Base-by-base conservation (phyloP, 2,888 invertebrate species). In the Ligdia adustata region DNA sequence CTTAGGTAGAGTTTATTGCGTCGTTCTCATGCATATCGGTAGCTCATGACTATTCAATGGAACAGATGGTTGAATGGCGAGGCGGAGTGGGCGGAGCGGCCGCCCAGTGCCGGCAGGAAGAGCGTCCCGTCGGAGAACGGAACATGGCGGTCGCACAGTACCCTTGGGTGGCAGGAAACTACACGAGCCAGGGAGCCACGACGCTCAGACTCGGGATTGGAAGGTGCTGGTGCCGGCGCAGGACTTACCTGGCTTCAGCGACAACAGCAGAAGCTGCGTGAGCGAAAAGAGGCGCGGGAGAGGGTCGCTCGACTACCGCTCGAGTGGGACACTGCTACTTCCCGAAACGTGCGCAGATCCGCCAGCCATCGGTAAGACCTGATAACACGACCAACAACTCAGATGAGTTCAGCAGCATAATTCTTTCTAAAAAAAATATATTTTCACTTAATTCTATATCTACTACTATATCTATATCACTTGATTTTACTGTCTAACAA, bases 191-290 rank as follows among this genome's bases (percentile, higher is more conserved):
- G 85, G 29, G 89, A 89, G 54, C 79, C 86, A 0, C 72, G 87
- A 4, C 73, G 87, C n/a, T 85, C 87, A 1, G 88, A 87, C 58
- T 82, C 84, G 38, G 74, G 73, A 24, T 67, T 72, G 6, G 88
- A 84, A 50, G 81, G 79, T 6, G 41, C 39, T 26, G 81, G 81
- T 55, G 84, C 90, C n/a, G 91, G 92, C 13, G 84, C 90, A n/a
- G 91, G 92, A 13, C 84, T 94, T 56, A 94, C 96, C 42, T 96
- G 96, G 96, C 91, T 96, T 52, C 95, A 96, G 79, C 91, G 94
- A 57, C 96, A 96, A 72, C 96, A 96, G 72, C 92, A 95, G 75
- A 96, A 96, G 75, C 91, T 96, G 31, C 92, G 95, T 34, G 95
- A 95, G 64, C 92, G 94, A 61, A 92, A 93, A 64, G 95, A 95